phyloP scores from a whole-genome alignment of 1,140 invertebrate species.

The Papilio polytes region DNA sequence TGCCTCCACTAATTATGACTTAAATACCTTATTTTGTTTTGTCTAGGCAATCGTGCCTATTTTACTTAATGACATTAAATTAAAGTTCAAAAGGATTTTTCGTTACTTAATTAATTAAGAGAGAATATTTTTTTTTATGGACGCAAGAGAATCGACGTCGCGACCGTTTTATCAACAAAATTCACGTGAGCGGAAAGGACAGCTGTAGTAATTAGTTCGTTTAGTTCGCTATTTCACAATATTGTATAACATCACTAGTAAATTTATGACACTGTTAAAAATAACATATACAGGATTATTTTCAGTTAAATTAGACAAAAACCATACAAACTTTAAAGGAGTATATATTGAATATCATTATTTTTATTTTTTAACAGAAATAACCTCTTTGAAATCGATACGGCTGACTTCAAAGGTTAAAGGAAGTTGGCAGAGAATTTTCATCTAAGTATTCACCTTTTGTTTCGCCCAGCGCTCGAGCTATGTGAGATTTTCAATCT shows the following conservation, averaged over 20 bases:
- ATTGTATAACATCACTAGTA: no score
- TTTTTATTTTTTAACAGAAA: background rate
- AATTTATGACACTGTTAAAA: no score
- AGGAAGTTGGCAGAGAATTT: conserved; percentile 22
- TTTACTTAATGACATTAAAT: background rate
- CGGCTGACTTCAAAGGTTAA: conserved; percentile 24
- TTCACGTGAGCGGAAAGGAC: no score
- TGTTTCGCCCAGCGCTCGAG: conserved; percentile 17
- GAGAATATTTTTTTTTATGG: background rate
- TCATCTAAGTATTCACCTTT: conserved; percentile 23
- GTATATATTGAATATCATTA: background rate
- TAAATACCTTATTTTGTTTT: background rate
- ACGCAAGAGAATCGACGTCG: background rate
- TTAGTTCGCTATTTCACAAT: no score
- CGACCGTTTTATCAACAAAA: background rate
- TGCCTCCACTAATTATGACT: background rate
- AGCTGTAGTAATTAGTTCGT: no score
- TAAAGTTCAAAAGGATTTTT: background rate
- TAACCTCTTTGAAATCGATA: conserved; percentile 24
- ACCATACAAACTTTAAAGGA: background rate
- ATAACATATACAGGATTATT: no score
- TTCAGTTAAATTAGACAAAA: no score
- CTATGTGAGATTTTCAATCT: conserved; percentile 40
- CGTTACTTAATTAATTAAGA: background rate
- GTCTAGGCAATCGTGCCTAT: background rate